Evolutionary conservation across 2,888 invertebrate species (phyloP), one percentile per base, ranked within the genome.

Genomic region (Cremastinae sp.): DNA sequence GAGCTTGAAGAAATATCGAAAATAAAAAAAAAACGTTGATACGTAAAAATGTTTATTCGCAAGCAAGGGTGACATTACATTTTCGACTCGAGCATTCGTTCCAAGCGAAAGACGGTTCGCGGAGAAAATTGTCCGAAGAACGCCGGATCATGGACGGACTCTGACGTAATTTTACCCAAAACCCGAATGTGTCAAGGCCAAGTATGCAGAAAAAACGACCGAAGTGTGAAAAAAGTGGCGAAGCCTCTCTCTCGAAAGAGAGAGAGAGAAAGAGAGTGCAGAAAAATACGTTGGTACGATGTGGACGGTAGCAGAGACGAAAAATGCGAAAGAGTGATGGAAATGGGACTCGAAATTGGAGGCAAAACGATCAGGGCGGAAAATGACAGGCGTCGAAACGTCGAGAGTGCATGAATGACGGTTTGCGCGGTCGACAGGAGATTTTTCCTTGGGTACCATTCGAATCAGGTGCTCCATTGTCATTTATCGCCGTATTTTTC

Each of bases 391-490:
- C 59, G 45, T 38, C 20, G 18, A 68, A 71, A 56, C 43, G 51
- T 64, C 53, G 53, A 45, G 70, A 70, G 74, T 65, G 75, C 73
- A 76, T 77, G 66, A 74, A 12, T 66, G 56, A 56, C 68, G 51
- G 58, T 66, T 66, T 58, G 14, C 56, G 45, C 20, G 18, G 20
- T 59, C 8, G 34, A 41, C 53, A 54, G 45, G 47, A 61, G 36
- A n/a, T 53, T 36, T 22, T 16, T 20, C 10, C 18, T 36, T 70
- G 79, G 80, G 81, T 83, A 82, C 75, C 83, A 82, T 83, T 83
- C 82, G 82, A 80, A 75, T 73, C 78, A 79, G 79, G 78, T 79
- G 80, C 78, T 73, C 61, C 70, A 71, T 78, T 78, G 66, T 68
- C 47, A 76, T 78, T 66, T 68, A 62, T 64, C 43, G 16, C 47